Evolutionary conservation across 2,797 vertebrate genomes (phyloP).

Genomic region (Lutjanus argentimaculatus): DNA sequence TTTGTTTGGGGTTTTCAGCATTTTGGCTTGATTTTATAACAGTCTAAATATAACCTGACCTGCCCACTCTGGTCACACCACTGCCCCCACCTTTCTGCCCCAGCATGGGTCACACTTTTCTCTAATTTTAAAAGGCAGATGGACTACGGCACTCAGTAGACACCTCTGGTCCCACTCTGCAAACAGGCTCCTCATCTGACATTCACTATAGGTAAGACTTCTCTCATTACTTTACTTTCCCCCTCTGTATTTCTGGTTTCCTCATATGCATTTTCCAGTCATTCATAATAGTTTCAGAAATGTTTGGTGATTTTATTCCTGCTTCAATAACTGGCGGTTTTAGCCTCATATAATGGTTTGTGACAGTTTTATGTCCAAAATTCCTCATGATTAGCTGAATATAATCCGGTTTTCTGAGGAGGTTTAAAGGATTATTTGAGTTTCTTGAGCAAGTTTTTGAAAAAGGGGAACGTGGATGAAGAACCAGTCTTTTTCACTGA

Average conservation of each 20-base stretch:
- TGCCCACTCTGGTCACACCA: constrained; percentile 58
- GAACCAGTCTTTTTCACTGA: background rate
- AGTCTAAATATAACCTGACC: constrained; percentile 50
- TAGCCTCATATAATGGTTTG: background rate
- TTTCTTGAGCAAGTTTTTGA: background rate
- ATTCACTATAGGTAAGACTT: constrained; percentile 36
- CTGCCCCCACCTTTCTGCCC: constrained; percentile 40
- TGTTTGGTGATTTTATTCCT: background rate
- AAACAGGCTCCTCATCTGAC: constrained; percentile 17
- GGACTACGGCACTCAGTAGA: constrained; percentile 18
- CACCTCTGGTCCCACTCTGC: constrained; percentile 17
- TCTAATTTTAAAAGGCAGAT: constrained; percentile 63
- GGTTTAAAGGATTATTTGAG: constrained; percentile 1
- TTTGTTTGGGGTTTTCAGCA: background rate
- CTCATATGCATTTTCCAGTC: background rate
- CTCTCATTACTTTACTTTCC: no score
- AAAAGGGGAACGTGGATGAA: background rate
- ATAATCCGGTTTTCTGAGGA: constrained; percentile 1
- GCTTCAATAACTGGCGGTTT: background rate
- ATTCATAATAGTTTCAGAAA: background rate
- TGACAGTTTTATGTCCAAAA: background rate
- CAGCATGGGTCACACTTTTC: constrained; percentile 34
- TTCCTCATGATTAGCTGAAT: background rate
- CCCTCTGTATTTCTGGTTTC: background rate
- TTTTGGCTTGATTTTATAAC: constrained; percentile 45